A percentile compares a stretch with the other conserved stretches of the same genome.
phyloP scores from a whole-genome alignment of 2,113 vertebrate genomes.

The Glaucomys volans region DNA sequence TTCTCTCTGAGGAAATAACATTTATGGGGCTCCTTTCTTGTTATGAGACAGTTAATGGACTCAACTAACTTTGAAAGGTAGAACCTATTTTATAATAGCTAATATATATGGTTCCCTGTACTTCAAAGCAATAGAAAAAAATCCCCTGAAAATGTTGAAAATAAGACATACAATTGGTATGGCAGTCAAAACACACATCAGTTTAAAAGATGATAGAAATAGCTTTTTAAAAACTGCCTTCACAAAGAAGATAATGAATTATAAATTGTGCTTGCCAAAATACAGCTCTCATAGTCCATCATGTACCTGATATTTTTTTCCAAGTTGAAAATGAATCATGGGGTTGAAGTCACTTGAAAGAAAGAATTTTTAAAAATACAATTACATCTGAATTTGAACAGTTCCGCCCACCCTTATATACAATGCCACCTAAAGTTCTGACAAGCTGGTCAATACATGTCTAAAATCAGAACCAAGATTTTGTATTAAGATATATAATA shows the following conservation, averaged over 20 bases:
- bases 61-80: slow-evolving; percentile 32
- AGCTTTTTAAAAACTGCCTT: slow-evolving; percentile 55
- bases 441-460: neutral
- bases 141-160: slow-evolving; percentile 34
- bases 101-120: neutral
- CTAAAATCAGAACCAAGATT: slow-evolving; percentile 43
- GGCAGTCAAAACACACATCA: slow-evolving; percentile 35
- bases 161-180: slow-evolving; percentile 4
- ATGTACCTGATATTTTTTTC: slow-evolving; percentile 14
- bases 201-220: slow-evolving; percentile 43
- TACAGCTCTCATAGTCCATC: slow-evolving; percentile 12
- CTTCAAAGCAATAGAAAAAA: slow-evolving; percentile 44
- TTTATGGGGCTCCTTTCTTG: neutral
- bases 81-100: slow-evolving; percentile 40
- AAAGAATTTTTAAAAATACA: neutral
- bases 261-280: slow-evolving; percentile 54
- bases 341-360: slow-evolving; percentile 61
- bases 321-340: slow-evolving; percentile 54
- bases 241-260: slow-evolving; percentile 40
- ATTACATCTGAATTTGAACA: slow-evolving; percentile 29
- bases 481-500: neutral
- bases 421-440: slow-evolving; percentile 26
- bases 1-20: neutral
- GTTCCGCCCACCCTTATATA: neutral
- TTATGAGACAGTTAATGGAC: slow-evolving; percentile 55